These are phyloP conservation scores for Rattus norvegicus DNA, from an alignment of 2,113 vertebrate genomes.

Conservation along the genomic window GRCr8 NC_086028.1:29292501-29293000, in stretches of 20 bases:
- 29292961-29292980: not conserved
- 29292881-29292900: slow-evolving; percentile 58
- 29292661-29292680: slow-evolving; percentile 70
- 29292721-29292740: slow-evolving; percentile 79
- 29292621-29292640: slow-evolving; percentile 72
- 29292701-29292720: slow-evolving; percentile 70
- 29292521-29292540: not conserved
- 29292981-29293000: not conserved
- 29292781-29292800: slow-evolving; percentile 77
- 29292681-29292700: slow-evolving; percentile 73
- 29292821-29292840: slow-evolving; percentile 71
- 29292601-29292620: slow-evolving; percentile 57
- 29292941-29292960: not conserved
- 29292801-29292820: slow-evolving; percentile 77
- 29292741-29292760: slow-evolving; percentile 79
- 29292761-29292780: slow-evolving; percentile 57
- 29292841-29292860: slow-evolving; percentile 60
- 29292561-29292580: slow-evolving; percentile 2
- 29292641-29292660: slow-evolving; percentile 78
- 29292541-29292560: not conserved
- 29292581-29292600: slow-evolving; percentile 3
- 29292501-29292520: not conserved
- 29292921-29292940: not conserved
- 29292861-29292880: slow-evolving; percentile 55
- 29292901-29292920: not conserved